These are phyloP conservation scores for Acrocephalus scirpaceus DNA, from an alignment of 2,797 vertebrate species.

Conservation along the genomic window DNA sequence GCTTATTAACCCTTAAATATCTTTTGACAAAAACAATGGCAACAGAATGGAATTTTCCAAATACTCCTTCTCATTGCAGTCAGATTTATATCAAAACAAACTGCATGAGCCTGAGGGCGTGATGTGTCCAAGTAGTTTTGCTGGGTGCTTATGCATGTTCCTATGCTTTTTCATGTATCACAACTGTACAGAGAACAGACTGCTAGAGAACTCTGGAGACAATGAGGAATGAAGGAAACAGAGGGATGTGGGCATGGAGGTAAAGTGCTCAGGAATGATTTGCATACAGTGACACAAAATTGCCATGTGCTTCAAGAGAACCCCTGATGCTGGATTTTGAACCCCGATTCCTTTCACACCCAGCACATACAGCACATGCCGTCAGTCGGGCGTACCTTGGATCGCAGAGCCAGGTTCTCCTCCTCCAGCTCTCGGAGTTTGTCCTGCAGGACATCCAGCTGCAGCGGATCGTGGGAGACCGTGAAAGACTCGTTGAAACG, in stretches of 20 bases:
- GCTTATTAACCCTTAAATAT: not conserved
- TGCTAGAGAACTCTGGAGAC: not conserved
- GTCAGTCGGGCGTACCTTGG: conserved; percentile 76
- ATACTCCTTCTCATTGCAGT: not conserved
- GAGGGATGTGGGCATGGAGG: not conserved
- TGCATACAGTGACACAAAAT: not conserved
- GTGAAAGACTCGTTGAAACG: conserved; percentile 77
- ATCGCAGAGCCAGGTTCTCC: conserved; percentile 89
- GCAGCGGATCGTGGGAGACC: conserved; percentile 79
- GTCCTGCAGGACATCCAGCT: conserved; percentile 89
- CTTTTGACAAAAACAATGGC: not conserved
- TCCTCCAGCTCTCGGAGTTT: conserved; percentile 95
- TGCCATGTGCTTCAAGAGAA: not conserved
- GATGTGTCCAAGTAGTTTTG: not conserved
- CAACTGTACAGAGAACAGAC: not conserved
- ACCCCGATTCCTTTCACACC: not conserved
- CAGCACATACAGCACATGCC: fast-evolving
- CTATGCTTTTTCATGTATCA: not conserved
- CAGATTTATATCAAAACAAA: not conserved
- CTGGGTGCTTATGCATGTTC: not conserved
- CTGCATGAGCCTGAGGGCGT: not conserved
- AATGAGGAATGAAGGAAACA: not conserved
- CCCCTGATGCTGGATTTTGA: not conserved
- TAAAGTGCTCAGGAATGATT: not conserved
- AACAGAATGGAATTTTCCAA: not conserved